Evolutionary conservation across 2,113 vertebrate genomes (phyloP), one percentile per base, ranked within the genome.

Genomic region (Gnathonemus echidnorhynchus): DNA sequence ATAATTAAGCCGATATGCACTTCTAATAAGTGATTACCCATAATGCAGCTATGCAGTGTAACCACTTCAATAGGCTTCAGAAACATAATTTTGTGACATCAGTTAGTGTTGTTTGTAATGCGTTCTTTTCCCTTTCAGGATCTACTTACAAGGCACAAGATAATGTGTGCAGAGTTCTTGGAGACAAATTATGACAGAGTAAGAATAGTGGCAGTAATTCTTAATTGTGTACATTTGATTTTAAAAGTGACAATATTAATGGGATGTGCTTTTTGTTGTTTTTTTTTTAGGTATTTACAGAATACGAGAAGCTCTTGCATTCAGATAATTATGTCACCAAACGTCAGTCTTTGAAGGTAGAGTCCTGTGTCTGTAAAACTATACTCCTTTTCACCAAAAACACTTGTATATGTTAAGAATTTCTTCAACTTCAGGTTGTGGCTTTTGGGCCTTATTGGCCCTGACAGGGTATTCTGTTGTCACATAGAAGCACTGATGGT

Each of bases 291-390:
- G 97, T 99, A 89, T 99, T 99, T 94, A 97, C 97, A 91, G 98
- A 99, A 90, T 99, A 99, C 87, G 98, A 99, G 94, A 99, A 99
- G 92, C 97, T 99, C 88, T 97, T 99, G 94, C 96, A 97, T 93
- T 99, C 98, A 90, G 98, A 99, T 62, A 99, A 99, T 94, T 99
- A 99, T 0, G 98, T 99, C 91, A 99, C 98, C 66, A 99, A 99
- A 92, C 97, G 98, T 58, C 98, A 99, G 93, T 99, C 98, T 93
- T 93, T 99, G 93, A 99, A 99, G 98, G 98, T 99, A 96, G 42
- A 6, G 7, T 19, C 62, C 87, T 88, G 50, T 56, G 62, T 10
- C 21, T 48, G 5, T 46, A 31, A 74, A 77, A 88, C 53, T 89
- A n/a, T 1, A 48, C n/a, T 1, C 45, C 21, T 48, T 53, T 70